Evolutionary conservation across 2,797 vertebrate species (phyloP), one percentile per base, ranked within the genome.

Genomic region (Aulostomus chinensis): DNA sequence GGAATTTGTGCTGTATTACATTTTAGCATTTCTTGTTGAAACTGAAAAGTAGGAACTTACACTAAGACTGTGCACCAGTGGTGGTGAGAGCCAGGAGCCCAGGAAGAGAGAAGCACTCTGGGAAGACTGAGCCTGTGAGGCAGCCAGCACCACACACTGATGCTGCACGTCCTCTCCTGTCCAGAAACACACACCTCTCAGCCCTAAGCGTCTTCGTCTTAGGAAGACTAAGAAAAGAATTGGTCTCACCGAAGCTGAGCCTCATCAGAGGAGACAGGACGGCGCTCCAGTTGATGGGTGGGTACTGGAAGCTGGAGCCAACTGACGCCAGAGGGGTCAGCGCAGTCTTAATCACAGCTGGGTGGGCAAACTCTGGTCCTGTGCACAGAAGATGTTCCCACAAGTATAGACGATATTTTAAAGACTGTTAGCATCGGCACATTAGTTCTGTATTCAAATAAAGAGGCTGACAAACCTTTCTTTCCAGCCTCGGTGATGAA

Each of bases 181-280:
- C 42, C 5, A 20, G 21, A 22, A 7, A 22, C 4, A 22, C 4
- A 22, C 21, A 22, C 21, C 4, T 22, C 21, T 22, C 4, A 22
- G 21, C 21, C 7, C 7, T 22, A 7, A 7, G 4, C 21, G 21
- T 22, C 21, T 22, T 22, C 7, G 21, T 22, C 7, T 22, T 0
- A n/a, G n/a, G n/a, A n/a, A n/a, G n/a, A n/a, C n/a, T n/a, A n/a
- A n/a, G n/a, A n/a, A n/a, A n/a, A n/a, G n/a, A n/a, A n/a, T n/a
- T n/a, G n/a, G n/a, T 37, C 30, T 38, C 50, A 85, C 80, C 71
- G 2, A 78, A 87, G 35, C 93, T 86, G 9, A 98, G 90, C 17
- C 96, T 94, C 94, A 98, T 95, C 17, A 98, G 88, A 30, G 96
- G 94, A 35, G 95, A 94, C 46, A 99, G 92, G 39, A 95, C 52